Base-by-base conservation (phyloP, 2,888 invertebrate genomes). In the Drosophila subsilvestris region DNA sequence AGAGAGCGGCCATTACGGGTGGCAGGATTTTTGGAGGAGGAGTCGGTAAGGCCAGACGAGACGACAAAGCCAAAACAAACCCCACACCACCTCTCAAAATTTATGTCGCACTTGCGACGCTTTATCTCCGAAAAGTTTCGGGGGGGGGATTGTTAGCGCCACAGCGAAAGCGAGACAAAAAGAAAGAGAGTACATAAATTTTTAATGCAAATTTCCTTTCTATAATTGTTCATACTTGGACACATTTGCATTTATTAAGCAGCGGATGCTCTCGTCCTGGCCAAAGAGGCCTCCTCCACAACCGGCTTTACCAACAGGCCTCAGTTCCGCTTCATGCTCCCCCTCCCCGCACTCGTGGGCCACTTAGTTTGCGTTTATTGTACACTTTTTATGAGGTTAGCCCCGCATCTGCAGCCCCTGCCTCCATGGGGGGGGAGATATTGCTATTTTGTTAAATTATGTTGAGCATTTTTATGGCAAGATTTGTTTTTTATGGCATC, bases 121-220 rank as follows among this genome's bases (percentile, higher is more conserved):
- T 62, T 72, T 70, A 70, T 70, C 69, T 71, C n/a, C 42, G 53
- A 42, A 42, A 55, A 37, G 37, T 53, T 42, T 42, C n/a, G n/a
- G n/a, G n/a, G n/a, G 54, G 55, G 55, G 67, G 25, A 32, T 14
- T 12, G 32, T 10, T 44, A 55, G 25, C 17, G 25, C 43, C 6
- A 55, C 8, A 44, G 29, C 43, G 22, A 25, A 8, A 44, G 49
- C 20, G 47, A 48, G 45, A 61, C 47, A 70, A 29, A 45, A 50
- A 62, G 63, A 3, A 22, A 53, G 72, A 53, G 72, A 86, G 87
- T 80, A 82, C 85, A 82, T 86, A 78, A 84, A 87, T 80, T 80
- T 87, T 80, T 84, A 83, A 83, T 87, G 85, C 70, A 87, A 87
- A 87, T 84, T 84, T 85, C 86, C 86, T 77, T 87, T 87, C 88